These are phyloP conservation scores for Intellagama lesueurii DNA, from an alignment of 2,797 vertebrate species.

Conservation along the genomic window DNA sequence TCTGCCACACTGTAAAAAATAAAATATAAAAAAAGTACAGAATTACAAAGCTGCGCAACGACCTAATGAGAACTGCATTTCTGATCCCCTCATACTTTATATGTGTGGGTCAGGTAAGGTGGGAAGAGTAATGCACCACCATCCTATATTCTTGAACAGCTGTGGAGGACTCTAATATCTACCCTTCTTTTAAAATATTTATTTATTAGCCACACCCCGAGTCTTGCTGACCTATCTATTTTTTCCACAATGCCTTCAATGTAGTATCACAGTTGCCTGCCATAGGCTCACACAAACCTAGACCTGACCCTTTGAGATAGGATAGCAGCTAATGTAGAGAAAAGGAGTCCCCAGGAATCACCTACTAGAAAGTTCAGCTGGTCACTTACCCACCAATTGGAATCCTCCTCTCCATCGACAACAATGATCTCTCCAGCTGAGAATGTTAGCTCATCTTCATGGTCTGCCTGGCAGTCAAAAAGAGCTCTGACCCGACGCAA, in stretches of 20 bases:
- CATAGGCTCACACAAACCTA: background rate
- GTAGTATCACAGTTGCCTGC: background rate
- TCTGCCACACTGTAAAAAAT: slow-evolving; percentile 80
- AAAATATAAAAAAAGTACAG: slow-evolving; percentile 12
- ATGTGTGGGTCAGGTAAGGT: background rate
- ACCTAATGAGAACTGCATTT: background rate
- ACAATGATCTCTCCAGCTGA: slow-evolving; percentile 83
- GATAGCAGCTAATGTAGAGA: rapidly evolving
- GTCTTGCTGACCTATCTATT: background rate
- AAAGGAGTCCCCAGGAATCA: background rate
- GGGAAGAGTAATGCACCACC: background rate
- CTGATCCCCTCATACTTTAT: background rate
- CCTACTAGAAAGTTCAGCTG: background rate
- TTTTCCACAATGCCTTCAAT: background rate
- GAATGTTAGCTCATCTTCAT: slow-evolving; percentile 88
- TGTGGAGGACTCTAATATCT: background rate
- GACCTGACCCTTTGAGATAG: background rate
- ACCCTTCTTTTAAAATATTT: background rate
- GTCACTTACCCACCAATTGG: slow-evolving; percentile 88
- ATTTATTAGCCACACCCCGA: background rate
- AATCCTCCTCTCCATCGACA: slow-evolving; percentile 83
- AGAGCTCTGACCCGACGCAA: slow-evolving; percentile 79
- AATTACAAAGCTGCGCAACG: background rate
- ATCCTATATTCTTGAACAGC: background rate
- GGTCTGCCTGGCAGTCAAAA: slow-evolving; percentile 85